Evolutionary conservation across 2,113 vertebrate genomes (phyloP).

Genomic region (Ailuropoda melanoleuca): DNA sequence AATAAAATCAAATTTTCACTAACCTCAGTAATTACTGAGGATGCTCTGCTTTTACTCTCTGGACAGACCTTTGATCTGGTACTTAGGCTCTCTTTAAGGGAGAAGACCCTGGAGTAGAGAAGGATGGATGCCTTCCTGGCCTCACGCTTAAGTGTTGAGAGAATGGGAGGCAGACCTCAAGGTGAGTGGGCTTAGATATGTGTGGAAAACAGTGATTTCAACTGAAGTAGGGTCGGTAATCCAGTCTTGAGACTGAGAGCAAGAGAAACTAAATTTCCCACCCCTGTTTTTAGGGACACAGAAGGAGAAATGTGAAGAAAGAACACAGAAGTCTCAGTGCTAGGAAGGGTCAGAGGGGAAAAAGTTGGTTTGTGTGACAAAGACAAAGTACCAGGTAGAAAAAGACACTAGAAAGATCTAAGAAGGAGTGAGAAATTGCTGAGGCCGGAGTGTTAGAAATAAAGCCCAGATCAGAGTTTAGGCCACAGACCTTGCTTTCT

Average conservation of each 20-base stretch:
- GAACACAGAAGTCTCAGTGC: not conserved
- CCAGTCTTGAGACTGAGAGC: not conserved
- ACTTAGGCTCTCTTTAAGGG: not conserved
- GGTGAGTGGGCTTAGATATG: not conserved
- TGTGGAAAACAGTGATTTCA: conserved; percentile 33
- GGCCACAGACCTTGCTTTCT: not conserved
- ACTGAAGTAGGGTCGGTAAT: not conserved
- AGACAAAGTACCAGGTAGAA: not conserved
- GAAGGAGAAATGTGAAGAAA: not conserved
- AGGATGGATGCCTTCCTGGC: not conserved
- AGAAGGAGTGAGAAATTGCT: not conserved
- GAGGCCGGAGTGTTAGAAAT: not conserved
- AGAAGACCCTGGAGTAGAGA: not conserved
- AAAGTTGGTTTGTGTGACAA: not conserved
- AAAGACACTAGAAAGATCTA: not conserved
- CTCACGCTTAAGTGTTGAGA: not conserved
- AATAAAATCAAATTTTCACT: conserved; percentile 38
- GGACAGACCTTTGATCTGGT: not conserved
- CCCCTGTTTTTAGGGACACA: not conserved
- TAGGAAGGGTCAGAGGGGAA: not conserved
- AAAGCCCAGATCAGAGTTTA: not conserved
- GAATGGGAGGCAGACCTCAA: not conserved
- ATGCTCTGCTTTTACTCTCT: conserved; percentile 30
- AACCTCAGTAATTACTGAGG: not conserved
- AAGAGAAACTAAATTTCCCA: not conserved